Evolutionary conservation across 2,797 vertebrate species (phyloP), one percentile per base, ranked within the genome.

Genomic region (Pipistrellus pipistrellus): DNA sequence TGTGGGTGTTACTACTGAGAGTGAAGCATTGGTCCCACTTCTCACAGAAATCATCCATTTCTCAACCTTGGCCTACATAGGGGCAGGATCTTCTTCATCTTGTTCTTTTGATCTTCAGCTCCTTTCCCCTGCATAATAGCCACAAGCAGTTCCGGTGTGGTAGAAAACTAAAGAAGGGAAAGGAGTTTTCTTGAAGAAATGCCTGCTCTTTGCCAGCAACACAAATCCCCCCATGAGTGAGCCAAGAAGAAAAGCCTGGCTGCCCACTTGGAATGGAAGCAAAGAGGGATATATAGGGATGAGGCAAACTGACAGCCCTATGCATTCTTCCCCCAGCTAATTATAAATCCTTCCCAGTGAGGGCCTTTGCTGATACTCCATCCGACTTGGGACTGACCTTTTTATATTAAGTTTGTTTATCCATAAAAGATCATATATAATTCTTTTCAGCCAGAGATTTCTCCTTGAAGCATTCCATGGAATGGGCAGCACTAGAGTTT

Each of bases 401-500:
- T 82, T 82, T 53, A 21, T 53, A 21, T 87, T 35, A 32, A 77
- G 76, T 94, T 91, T 89, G 8, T 46, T 96, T 96, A 91, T 78
- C 64, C 48, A 72, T 72, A 57, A 78, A 86, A 85, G n/a, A 66
- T 84, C 80, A 41, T 35, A 59, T 2, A 46, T 78, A 69, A 46
- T 48, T 94, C 41, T 89, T 23, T 20, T 86, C 21, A 21, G 12
- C 73, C 2, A 51, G 55, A 81, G 41, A 92, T 4, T 51, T 95
- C 21, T 92, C 41, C 87, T 85, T 25, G 53, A 88, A 88, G 20
- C 6, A 35, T 72, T 77, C 13, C 27, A 72, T 4, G 30, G 44
- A 57, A 77, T 7, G 64, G 64, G 62, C 10, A 80, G 15, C 25
- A 30, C 6, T 44, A 27, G 11, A 57, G 9, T 72, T 62, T 91